phyloP scores from a whole-genome alignment of 2,113 vertebrate genomes.

The Microtus richardsoni region DNA sequence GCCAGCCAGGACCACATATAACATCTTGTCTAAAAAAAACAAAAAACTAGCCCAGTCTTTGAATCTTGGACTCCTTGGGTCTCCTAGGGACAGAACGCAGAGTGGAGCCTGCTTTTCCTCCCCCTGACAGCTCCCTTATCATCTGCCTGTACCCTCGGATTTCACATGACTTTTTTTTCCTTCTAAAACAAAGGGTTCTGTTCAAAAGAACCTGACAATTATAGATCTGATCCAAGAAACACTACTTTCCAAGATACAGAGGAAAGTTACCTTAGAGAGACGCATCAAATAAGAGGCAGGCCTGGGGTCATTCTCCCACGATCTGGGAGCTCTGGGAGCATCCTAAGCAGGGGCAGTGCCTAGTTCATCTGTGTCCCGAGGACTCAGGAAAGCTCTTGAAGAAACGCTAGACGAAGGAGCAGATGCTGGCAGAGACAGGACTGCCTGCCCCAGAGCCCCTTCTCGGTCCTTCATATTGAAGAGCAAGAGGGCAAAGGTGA shows the following conservation, averaged over 20 bases:
- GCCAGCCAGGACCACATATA: neutral
- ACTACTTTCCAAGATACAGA: neutral
- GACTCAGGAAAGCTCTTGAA: neutral
- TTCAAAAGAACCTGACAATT: neutral
- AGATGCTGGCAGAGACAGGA: neutral
- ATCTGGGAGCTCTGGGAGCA: neutral
- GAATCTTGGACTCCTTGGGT: neutral
- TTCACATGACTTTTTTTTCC: neutral
- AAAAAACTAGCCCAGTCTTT: neutral
- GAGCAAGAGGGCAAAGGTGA: constrained; percentile 3
- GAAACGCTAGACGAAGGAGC: neutral
- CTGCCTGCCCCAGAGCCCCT: neutral
- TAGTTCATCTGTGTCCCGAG: neutral
- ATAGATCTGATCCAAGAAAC: neutral
- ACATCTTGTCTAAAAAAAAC: neutral
- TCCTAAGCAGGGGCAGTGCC: neutral
- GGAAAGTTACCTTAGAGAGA: neutral
- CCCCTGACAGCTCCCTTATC: neutral
- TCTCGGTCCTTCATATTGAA: neutral
- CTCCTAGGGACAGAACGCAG: no score
- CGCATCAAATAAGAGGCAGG: neutral
- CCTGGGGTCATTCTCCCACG: neutral
- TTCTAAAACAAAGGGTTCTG: neutral
- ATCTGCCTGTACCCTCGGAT: neutral
- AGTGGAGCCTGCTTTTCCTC: neutral